These are phyloP conservation scores for Margarornis squamiger DNA, from an alignment of 2,797 vertebrate genomes.

Conservation along the genomic window DNA sequence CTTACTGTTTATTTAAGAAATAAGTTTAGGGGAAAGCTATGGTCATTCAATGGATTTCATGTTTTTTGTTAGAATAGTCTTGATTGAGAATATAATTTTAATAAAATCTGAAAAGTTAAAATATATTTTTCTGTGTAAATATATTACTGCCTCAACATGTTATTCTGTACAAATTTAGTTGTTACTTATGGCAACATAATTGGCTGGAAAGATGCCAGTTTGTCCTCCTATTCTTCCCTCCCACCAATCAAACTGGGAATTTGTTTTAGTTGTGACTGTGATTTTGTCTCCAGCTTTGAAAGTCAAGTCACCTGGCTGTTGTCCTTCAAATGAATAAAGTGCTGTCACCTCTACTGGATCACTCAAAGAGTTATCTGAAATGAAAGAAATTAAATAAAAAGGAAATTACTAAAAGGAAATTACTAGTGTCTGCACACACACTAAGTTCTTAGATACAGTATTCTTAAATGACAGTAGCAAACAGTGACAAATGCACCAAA, in stretches of 20 bases:
- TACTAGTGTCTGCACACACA: not conserved
- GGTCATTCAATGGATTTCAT: not conserved
- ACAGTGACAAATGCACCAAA: not conserved
- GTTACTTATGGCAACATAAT: constrained; percentile 85
- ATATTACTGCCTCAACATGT: not conserved
- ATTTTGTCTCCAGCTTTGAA: constrained; percentile 89
- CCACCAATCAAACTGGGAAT: constrained; percentile 96
- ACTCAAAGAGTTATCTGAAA: constrained; percentile 61
- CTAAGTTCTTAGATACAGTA: not conserved
- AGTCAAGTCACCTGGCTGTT: constrained; percentile 90
- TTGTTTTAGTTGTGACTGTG: constrained; percentile 85
- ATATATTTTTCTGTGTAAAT: not conserved
- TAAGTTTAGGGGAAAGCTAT: not conserved
- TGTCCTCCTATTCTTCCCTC: constrained; percentile 85
- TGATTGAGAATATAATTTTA: not conserved
- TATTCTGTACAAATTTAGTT: not conserved
- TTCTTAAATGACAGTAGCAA: not conserved
- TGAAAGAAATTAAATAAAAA: not conserved
- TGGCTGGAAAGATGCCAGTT: constrained; percentile 95
- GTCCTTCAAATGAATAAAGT: constrained; percentile 85
- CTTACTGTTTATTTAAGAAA: not conserved
- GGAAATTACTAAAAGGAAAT: not conserved
- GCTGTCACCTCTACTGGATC: constrained; percentile 84
- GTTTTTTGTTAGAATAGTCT: not conserved
- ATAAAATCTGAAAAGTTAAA: constrained; percentile 21